phyloP scores from a whole-genome alignment of 2,888 invertebrate genomes.

The Patella ulyssiponensis region DNA sequence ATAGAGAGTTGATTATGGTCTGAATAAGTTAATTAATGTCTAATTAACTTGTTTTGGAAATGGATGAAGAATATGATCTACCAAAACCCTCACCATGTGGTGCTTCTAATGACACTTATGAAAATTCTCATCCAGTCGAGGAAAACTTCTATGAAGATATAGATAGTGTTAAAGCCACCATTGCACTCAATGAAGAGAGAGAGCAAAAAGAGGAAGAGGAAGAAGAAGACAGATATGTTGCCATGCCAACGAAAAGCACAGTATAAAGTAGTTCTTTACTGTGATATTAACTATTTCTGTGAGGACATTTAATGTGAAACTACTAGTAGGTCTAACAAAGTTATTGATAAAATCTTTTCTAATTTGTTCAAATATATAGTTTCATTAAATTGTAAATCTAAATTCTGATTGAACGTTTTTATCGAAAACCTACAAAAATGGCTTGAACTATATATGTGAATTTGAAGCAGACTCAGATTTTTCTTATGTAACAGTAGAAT shows the following conservation, averaged over 20 bases:
- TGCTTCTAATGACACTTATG: not conserved
- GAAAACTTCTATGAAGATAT: constrained; percentile 26
- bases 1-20: too few relatives aligned
- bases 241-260: constrained; percentile 15
- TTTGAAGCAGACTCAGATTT: too few relatives aligned
- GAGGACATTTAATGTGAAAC: too few relatives aligned
- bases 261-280: not conserved
- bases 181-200: constrained; percentile 12
- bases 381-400: too few relatives aligned
- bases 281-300: not conserved
- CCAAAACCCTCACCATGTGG: constrained; percentile 18
- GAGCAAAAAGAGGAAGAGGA: not conserved
- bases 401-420: too few relatives aligned
- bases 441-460: too few relatives aligned
- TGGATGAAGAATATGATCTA: constrained; percentile 6
- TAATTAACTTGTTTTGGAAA: not conserved
- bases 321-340: too few relatives aligned
- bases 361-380: too few relatives aligned
- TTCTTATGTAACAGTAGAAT: too few relatives aligned
- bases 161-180: constrained; percentile 25
- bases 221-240: constrained; percentile 25
- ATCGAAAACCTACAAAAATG: too few relatives aligned
- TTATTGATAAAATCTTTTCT: too few relatives aligned
- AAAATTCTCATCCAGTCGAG: not conserved
- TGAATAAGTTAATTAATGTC: too few relatives aligned